phyloP scores from a whole-genome alignment of 2,113 vertebrate species.

The Willisornis vidua region DNA sequence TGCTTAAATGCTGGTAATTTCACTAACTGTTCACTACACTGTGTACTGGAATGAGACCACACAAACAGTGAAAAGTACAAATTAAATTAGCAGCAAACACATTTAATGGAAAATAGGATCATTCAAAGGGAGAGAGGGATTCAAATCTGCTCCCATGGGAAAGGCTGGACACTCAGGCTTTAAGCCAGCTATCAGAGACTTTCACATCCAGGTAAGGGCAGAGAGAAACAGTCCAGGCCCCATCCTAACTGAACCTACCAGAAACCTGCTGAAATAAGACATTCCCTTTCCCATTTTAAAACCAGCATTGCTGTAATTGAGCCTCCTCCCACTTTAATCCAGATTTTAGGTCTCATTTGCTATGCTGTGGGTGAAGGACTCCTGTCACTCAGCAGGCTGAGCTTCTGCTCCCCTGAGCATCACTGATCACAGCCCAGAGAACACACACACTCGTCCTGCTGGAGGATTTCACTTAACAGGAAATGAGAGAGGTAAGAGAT shows the following conservation, averaged over 20 bases:
- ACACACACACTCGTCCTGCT: rapidly evolving
- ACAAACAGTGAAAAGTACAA: background rate
- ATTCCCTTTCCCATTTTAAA: background rate
- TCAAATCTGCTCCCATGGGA: background rate
- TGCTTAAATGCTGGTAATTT: background rate
- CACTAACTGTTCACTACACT: background rate
- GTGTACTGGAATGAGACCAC: background rate
- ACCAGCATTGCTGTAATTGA: background rate
- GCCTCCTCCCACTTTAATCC: background rate
- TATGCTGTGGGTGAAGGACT: background rate
- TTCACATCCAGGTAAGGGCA: background rate
- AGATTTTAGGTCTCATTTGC: background rate
- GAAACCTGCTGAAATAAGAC: background rate
- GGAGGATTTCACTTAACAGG: background rate
- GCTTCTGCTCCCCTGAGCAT: background rate
- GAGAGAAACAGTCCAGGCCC: background rate
- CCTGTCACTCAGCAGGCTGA: background rate
- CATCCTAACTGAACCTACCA: background rate
- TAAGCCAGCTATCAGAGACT: background rate
- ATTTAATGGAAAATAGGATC: background rate
- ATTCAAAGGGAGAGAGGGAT: background rate
- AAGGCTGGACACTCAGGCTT: background rate
- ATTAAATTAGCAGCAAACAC: background rate
- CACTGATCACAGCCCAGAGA: background rate
- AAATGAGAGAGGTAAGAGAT: background rate